A percentile compares a stretch with the other conserved stretches of the same genome.
Evolutionary conservation across 2,888 invertebrate genomes (phyloP).

Genomic region (Aethes cnicana): DNA sequence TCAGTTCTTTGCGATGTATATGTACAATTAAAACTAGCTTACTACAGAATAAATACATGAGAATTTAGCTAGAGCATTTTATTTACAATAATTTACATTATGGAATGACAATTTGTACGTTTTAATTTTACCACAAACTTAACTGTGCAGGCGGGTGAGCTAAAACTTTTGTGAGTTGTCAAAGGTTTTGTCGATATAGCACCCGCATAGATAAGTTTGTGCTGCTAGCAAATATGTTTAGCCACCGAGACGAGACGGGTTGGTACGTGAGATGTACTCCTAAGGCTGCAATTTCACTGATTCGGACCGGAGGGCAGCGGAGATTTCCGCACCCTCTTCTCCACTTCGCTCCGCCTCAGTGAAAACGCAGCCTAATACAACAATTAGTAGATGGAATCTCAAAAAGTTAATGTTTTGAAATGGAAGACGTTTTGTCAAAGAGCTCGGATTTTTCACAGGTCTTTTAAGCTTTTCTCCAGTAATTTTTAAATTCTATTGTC

Average conservation of each 20-base stretch:
- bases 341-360: no score
- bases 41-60: slow-evolving; percentile 64
- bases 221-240: not conserved
- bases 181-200: not conserved
- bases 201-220: not conserved
- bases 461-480: no score
- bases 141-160: not conserved
- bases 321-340: no score
- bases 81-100: slow-evolving; percentile 74
- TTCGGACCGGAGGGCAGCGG: no score
- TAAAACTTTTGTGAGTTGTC: no score
- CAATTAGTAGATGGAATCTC: no score
- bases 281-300: no score
- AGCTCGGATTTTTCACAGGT: no score
- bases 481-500: no score
- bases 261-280: not conserved
- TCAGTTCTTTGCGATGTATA: slow-evolving; percentile 59
- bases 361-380: not conserved
- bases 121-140: slow-evolving; percentile 40
- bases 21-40: slow-evolving; percentile 66
- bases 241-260: not conserved
- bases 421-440: no score
- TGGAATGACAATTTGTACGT: slow-evolving; percentile 77
- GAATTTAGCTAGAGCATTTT: slow-evolving; percentile 57
- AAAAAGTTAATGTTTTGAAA: no score